Evolutionary conservation across 2,797 vertebrate species (phyloP), one percentile per base, ranked within the genome.

Genomic region (Myotis pilosus): DNA sequence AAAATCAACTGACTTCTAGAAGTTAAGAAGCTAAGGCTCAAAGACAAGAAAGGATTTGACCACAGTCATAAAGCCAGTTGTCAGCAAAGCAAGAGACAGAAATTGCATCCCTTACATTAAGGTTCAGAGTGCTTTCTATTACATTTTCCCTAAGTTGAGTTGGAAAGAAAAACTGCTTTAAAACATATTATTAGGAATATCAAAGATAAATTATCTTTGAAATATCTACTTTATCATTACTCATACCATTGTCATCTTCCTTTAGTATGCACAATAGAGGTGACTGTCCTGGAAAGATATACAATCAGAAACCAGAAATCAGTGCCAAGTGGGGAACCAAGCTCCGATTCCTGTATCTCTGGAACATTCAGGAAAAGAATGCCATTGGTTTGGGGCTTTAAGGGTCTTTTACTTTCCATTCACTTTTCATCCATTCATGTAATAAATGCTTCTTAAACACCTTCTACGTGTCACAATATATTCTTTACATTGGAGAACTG

Each of bases 21-120:
- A 44, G 49, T 47, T 17, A 87, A 72, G 38, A 66, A 71, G 47
- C 57, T 49, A 51, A 80, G 33, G 8, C 16, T 80, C 25, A 78
- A 91, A 94, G 51, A 75, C 93, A 95, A 96, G 22, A 92, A 92
- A 96, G 51, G 49, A 75, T 17, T 87, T 89, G 69, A 82, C 51
- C 12, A 47, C 11, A 84, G 13, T 41, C 44, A 44, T 51, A 88
- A 84, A 74, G 36, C 55, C 76, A 83, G 23, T 74, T 74, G 44
- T 69, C 10, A 20, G 22, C 51, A 62, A 92, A 87, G 25, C 76
- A 87, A 69, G 89, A 92, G 51, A 74, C 49, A 92, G 51, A 91
- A 84, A 74, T 60, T 28, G 44, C 44, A 44, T 49, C n/a, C 62
- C 49, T 72, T 28, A 36, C 16, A 76, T 80, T 75, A 33, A 64